Conservation (phyloP, 2,888 invertebrate species). For the Phalera bucephala region DNA sequence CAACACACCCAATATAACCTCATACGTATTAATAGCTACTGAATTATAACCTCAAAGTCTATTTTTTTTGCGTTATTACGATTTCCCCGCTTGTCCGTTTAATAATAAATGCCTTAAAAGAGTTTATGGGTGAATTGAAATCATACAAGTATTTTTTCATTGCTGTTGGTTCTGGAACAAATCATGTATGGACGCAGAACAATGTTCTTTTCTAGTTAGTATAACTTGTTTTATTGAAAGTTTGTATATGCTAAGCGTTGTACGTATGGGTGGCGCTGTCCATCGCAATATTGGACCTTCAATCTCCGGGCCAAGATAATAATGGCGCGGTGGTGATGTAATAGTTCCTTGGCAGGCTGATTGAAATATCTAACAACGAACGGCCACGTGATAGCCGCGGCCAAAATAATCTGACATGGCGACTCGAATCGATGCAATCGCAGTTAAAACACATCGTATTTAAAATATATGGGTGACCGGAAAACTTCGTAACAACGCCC, state of each 20-base stretch:
- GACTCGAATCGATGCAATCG: conserved; percentile 32
- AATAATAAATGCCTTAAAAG: no score
- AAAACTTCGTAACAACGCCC: conserved; percentile 2
- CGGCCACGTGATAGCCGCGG: conserved; percentile 28
- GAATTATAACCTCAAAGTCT: no score
- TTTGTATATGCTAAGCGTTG: conserved; percentile 20
- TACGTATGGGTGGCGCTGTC: conserved; percentile 39
- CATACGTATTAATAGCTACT: no score
- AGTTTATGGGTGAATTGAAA: no score
- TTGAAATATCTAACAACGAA: conserved; percentile 57
- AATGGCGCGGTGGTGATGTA: conserved; percentile 57
- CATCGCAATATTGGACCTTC: conserved; percentile 69
- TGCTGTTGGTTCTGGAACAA: no score
- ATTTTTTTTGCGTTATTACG: no score
- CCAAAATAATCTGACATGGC: conserved; percentile 40
- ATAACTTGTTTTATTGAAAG: conserved; percentile 18
- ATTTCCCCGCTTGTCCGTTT: no score
- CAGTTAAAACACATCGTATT: conserved; percentile 17
- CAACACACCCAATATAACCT: no score
- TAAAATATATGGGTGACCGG: conserved; percentile 17
- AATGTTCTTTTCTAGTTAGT: conserved; percentile 30
- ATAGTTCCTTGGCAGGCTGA: conserved; percentile 69
- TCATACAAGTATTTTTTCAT: no score
- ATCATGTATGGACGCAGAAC: no score
- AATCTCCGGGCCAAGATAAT: conserved; percentile 70